Base-by-base conservation (phyloP, 2,888 invertebrate species). In the Cecidostiba fungosa region DNA sequence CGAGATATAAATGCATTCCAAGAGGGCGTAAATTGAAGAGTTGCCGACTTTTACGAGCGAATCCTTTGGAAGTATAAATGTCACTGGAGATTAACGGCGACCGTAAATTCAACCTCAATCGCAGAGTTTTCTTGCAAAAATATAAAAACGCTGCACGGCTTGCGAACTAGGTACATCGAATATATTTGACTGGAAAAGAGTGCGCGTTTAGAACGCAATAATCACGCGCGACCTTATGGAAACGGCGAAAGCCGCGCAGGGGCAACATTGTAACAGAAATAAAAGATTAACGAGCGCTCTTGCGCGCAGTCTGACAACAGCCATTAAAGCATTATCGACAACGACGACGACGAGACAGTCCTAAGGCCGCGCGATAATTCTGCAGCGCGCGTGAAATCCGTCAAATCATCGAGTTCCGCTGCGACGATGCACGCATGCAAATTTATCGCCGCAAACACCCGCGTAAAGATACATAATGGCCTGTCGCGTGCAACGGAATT, bases 371-470 rank as follows among this genome's bases (percentile, higher is more conserved):
- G n/a, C 81, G 32, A 16, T 47, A 73, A 73, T 73, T 47, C 36
- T 12, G 39, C 0, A 73, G 29, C n/a, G 39, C 77, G 66, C 47
- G 82, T 47, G 39, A 82, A 82, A 82, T 66, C 69, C 79, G 83
- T 43, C 83, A 77, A 83, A 86, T 86, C 80, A 83, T 77, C 79
- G 77, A 83, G 80, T 86, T 86, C 85, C 79, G 79, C 32, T 26
- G 76, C 12, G 43, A 10, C 29, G 0, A 5, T 26, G 78, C 69
- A 39, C 74, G 66, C 77, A 73, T 69, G 85, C 76, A 72, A 77
- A 69, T 85, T 81, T 81, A 85, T 85, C 59, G 50, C 19, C 66
- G 72, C 26, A 19, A 47, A 69, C 66, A 36, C 8, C 54, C 66
- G 69, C 66, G 66, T 16, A 23, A 80, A 43, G 66, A 76, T 47